A percentile compares a stretch with the other conserved stretches of the same genome.
phyloP scores from a whole-genome alignment of 2,797 vertebrate species.

The Euthynnus affinis region DNA sequence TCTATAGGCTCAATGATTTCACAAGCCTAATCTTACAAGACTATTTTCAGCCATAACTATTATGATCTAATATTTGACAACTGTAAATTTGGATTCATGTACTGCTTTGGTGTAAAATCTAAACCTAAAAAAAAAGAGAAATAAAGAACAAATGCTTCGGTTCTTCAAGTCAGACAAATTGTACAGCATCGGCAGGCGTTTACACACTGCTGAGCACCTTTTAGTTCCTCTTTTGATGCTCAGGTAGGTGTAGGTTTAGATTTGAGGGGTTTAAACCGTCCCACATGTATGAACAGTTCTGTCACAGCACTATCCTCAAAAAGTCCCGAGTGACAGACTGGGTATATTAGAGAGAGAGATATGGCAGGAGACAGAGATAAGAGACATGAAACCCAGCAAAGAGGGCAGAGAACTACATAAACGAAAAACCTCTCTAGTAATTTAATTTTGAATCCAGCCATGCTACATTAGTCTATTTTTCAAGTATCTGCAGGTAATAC shows the following conservation, averaged over 20 bases:
- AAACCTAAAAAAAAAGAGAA: too few relatives aligned
- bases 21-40: too few relatives aligned
- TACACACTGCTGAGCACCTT: neutral
- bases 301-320: constrained; percentile 14
- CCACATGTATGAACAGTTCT: constrained; percentile 26
- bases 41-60: too few relatives aligned
- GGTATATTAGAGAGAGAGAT: constrained; percentile 25
- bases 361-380: constrained; percentile 22
- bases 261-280: constrained; percentile 5
- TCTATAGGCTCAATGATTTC: too few relatives aligned
- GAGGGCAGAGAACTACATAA: neutral
- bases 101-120: too few relatives aligned
- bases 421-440: neutral
- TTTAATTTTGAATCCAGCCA: constrained; percentile 8
- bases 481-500: constrained; percentile 7
- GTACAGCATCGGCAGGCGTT: neutral
- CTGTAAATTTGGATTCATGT: too few relatives aligned
- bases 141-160: neutral
- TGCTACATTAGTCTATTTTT: neutral
- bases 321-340: constrained; percentile 49
- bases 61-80: too few relatives aligned
- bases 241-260: neutral
- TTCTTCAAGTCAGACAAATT: neutral
- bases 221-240: neutral
- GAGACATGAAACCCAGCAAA: neutral